phyloP scores from a whole-genome alignment of 2,888 invertebrate genomes.

The Invenusta paracnida region DNA sequence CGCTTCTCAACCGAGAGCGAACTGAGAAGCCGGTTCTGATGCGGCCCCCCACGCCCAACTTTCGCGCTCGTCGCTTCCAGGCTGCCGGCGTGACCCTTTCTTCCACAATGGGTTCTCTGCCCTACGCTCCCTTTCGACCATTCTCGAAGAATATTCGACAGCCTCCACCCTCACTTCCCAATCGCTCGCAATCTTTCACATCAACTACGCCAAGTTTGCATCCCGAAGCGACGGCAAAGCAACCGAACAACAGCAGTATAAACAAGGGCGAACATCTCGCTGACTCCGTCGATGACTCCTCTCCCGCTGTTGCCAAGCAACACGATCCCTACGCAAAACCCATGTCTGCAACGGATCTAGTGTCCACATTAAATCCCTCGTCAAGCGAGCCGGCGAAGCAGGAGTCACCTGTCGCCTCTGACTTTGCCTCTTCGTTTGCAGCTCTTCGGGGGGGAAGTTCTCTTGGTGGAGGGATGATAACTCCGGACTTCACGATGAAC shows the following conservation, averaged over 20 bases:
- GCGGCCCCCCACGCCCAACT: not conserved
- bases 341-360: not conserved
- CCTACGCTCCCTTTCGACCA: not conserved
- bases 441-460: not conserved
- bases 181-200: not conserved
- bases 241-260: not conserved
- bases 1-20: not conserved
- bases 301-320: not conserved
- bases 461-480: not conserved
- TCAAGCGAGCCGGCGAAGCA: not conserved
- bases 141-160: not conserved
- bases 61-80: not conserved
- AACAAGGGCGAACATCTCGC: no score
- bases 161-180: not conserved
- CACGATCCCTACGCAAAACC: conserved; percentile 2
- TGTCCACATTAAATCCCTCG: not conserved
- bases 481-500: not conserved
- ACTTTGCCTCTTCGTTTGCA: not conserved
- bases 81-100: not conserved
- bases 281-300: not conserved
- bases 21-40: conserved; percentile 15
- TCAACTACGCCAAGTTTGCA: not conserved
- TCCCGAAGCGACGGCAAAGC: not conserved
- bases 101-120: conserved; percentile 1
- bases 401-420: not conserved